Base-by-base conservation (phyloP, 2,113 vertebrate genomes). In the Nymphicus hollandicus region DNA sequence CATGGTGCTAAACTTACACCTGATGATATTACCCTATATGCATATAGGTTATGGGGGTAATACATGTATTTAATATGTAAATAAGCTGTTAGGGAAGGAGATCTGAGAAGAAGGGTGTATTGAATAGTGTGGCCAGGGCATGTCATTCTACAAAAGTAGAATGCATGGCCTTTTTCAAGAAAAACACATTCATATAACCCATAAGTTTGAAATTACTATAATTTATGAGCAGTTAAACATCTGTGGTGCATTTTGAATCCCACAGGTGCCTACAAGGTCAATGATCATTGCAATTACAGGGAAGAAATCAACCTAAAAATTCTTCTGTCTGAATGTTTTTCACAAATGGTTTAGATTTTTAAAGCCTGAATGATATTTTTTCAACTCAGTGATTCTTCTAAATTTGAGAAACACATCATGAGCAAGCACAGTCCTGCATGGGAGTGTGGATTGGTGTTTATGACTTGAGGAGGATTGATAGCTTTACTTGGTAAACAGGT, bases 191-290 rank as follows among this genome's bases (percentile, higher is more conserved):
- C 22, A 82, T 91, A 66, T 95, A 93, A 86, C 73, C 91, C 56
- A 90, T 81, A 86, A 81, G 89, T 95, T 92, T 95, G 92, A 93
- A 93, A 95, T 87, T 85, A 86, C 50, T 87, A 5, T 35, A 60
- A 55, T 66, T 88, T 85, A 74, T 79, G 29, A 52, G 2, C 41
- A 28, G 13, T 9, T 70, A 56, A 82, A 66, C 7, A 65, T 44
- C 27, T 66, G 23, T 65, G 9, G 7, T 44, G 6, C 17, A 70
- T 81, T 81, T 81, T 79, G 31, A 56, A 94, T 70, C 88, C 47
- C 72, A 94, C 81, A 93, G 93, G 47, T 92, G 71, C 56, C 81
- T 87, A 37, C 53, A 69, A 78, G 83, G 92, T 86, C 72, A 89
- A 76, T 50, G 58, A 70, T 88, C 73, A 68, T 78, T 94, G 78